These are phyloP conservation scores for Brachionus rotundiformis DNA, from an alignment of 1,140 invertebrate species.

Conservation along the genomic window DNA sequence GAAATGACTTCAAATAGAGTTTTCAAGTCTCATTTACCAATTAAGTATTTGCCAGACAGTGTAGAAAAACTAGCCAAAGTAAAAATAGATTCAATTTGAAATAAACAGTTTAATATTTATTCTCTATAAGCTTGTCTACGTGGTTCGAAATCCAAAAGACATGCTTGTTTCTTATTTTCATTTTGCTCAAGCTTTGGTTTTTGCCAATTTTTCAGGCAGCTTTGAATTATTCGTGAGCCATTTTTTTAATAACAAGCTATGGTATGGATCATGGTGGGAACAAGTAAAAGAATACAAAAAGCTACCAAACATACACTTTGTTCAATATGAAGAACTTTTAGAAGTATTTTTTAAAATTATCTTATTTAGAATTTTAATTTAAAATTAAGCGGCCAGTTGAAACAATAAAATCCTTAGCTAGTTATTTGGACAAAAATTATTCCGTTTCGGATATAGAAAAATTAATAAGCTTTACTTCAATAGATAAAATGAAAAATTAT, in stretches of 20 bases:
- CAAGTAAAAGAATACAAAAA: background rate
- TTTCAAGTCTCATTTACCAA: constrained; percentile 37
- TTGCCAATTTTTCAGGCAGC: background rate
- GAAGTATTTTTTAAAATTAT: background rate
- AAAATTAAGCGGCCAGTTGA: background rate
- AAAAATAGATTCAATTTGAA: background rate
- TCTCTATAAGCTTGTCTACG: background rate
- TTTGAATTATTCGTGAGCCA: background rate
- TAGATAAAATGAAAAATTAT: constrained; percentile 34
- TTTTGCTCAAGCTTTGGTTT: background rate
- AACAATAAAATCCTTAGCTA: background rate
- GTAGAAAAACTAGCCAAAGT: background rate
- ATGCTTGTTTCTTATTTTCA: constrained; percentile 5
- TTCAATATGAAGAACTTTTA: constrained; percentile 38
- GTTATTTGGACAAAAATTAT: constrained; percentile 21
- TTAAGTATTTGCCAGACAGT: background rate
- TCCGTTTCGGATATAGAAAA: background rate
- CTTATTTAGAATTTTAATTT: background rate
- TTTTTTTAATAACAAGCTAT: constrained; percentile 15
- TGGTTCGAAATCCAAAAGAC: constrained; percentile 17
- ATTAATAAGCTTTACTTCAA: background rate
- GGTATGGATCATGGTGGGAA: constrained; percentile 36
- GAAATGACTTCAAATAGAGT: background rate
- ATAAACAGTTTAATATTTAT: background rate
- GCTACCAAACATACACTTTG: background rate